Conservation (phyloP, 2,797 vertebrate species). For the Chelmon rostratus region DNA sequence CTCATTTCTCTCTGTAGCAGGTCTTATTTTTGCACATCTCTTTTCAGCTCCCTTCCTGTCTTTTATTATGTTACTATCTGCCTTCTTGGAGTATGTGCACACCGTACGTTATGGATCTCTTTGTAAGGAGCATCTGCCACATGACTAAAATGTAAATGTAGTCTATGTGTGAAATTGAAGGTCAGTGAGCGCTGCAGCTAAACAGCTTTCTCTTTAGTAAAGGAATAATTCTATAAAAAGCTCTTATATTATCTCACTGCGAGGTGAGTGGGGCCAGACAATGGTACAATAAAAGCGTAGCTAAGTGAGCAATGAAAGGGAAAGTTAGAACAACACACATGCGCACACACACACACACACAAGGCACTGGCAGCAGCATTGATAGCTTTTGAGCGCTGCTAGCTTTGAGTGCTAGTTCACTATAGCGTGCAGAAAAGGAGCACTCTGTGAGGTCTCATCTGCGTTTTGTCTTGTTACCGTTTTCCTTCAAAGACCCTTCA, state of each 20-base stretch:
- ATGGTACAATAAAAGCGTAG: slow-evolving; percentile 81
- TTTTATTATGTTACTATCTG: slow-evolving; percentile 64
- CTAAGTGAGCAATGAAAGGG: slow-evolving; percentile 85
- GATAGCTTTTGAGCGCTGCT: slow-evolving; percentile 80
- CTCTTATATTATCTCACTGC: slow-evolving; percentile 80
- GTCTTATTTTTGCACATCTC: slow-evolving; percentile 55
- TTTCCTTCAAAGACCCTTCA: slow-evolving; percentile 82
- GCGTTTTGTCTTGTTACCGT: slow-evolving; percentile 78
- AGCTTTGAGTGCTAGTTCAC: slow-evolving; percentile 78
- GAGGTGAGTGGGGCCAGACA: slow-evolving; percentile 81
- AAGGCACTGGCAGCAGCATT: slow-evolving; percentile 66
- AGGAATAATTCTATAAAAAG: slow-evolving; percentile 86
- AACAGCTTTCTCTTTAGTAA: slow-evolving; percentile 85
- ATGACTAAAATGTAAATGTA: slow-evolving; percentile 85
- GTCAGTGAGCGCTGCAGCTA: slow-evolving; percentile 72
- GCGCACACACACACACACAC: slow-evolving; percentile 26
- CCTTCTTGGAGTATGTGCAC: slow-evolving; percentile 63
- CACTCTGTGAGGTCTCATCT: slow-evolving; percentile 76
- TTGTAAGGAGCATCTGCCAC: slow-evolving; percentile 82
- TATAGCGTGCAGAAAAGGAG: slow-evolving; percentile 62
- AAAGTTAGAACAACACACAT: slow-evolving; percentile 71
- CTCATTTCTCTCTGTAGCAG: slow-evolving; percentile 43
- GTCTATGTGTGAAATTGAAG: slow-evolving; percentile 81
- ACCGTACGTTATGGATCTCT: slow-evolving; percentile 66
- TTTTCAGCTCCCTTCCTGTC: slow-evolving; percentile 57